Evolutionary conservation across 2,888 invertebrate species (phyloP).

Genomic region (Agonopterix arenella): DNA sequence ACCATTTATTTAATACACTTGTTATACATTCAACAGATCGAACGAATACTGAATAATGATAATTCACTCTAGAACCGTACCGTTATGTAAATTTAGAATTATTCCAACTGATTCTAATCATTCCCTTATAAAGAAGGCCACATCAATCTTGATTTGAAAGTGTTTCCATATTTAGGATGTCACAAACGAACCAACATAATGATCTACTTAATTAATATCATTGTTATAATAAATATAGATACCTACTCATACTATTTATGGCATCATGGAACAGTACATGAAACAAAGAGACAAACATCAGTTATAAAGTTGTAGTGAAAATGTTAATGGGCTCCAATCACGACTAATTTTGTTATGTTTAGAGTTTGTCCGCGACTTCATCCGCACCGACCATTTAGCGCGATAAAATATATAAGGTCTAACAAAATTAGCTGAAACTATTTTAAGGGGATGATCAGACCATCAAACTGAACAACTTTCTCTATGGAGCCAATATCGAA

Average conservation of each 20-base stretch:
- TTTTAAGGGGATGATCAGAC: too few species aligned
- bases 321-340: background rate
- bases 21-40: conserved; percentile 4
- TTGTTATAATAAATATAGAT: conserved; percentile 28
- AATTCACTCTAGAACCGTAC: conserved; percentile 22
- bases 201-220: conserved; percentile 9
- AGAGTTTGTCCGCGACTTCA: too few species aligned
- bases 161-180: conserved; percentile 23
- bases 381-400: too few species aligned
- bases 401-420: too few species aligned
- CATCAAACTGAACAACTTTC: too few species aligned
- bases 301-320: background rate
- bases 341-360: too few species aligned
- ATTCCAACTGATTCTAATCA: conserved; percentile 30
- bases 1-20: conserved; percentile 5
- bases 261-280: conserved; percentile 67
- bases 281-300: conserved; percentile 52
- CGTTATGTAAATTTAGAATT: conserved; percentile 29
- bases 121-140: conserved; percentile 19
- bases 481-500: too few species aligned
- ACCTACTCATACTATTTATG: conserved; percentile 68
- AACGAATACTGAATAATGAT: conserved; percentile 26
- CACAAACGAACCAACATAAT: conserved; percentile 11
- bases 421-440: too few species aligned
- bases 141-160: conserved; percentile 21